Evolutionary conservation across 2,113 vertebrate species (phyloP).

Genomic region (Pseudorasbora parva): DNA sequence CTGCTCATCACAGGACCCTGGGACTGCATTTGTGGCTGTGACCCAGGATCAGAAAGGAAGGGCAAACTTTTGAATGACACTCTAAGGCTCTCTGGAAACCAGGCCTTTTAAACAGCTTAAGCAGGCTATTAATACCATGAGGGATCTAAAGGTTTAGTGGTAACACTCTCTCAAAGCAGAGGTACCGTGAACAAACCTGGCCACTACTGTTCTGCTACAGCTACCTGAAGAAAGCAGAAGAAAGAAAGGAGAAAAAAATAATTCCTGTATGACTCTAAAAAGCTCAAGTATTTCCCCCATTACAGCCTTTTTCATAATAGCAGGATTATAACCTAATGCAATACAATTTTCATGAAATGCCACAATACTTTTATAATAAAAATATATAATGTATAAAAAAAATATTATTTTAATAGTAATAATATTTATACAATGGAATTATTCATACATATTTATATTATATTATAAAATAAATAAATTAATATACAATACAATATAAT

Average conservation of each 20-base stretch:
- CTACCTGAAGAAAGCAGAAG: constrained; percentile 2
- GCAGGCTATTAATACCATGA: constrained; percentile 63
- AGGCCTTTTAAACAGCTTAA: constrained; percentile 63
- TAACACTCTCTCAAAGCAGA: constrained; percentile 17
- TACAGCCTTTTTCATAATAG: not conserved
- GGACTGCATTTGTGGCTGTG: not conserved
- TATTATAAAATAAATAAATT: not conserved
- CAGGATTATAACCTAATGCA: not conserved
- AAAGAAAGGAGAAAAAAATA: not conserved
- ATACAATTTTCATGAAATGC: not conserved
- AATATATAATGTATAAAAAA: not conserved
- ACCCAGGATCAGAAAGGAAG: constrained; percentile 10
- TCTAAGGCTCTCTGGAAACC: constrained; percentile 45
- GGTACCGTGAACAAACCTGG: not conserved
- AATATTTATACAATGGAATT: not conserved
- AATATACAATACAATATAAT: not conserved
- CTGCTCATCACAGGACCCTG: not conserved
- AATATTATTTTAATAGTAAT: not conserved
- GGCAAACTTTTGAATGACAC: constrained; percentile 23
- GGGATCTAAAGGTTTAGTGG: constrained; percentile 57
- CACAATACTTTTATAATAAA: not conserved
- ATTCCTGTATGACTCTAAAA: not conserved
- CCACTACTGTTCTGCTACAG: not conserved
- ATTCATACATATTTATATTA: no score
- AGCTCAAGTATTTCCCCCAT: not conserved